Percentiles rank a stretch among this genome's conserved stretches.
phyloP scores from a whole-genome alignment of 37 sponge, comb jelly and placozoan genomes.

The Oscarella lobularis region DNA sequence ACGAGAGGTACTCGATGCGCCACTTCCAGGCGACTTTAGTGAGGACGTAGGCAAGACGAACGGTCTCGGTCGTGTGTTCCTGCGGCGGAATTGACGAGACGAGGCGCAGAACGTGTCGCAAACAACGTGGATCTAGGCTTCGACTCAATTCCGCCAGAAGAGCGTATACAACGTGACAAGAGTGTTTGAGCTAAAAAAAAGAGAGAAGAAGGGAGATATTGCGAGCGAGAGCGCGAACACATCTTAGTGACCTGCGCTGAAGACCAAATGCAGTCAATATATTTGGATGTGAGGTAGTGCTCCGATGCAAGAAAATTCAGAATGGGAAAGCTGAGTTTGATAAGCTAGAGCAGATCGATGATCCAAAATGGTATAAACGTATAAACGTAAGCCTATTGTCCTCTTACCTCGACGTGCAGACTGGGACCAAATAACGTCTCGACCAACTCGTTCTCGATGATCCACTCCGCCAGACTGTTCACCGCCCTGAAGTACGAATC shows the following conservation, averaged over 20 bases:
- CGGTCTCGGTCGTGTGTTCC: neutral
- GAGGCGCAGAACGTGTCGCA: neutral
- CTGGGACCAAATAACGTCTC: neutral
- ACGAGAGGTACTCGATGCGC: no score
- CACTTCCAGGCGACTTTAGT: neutral
- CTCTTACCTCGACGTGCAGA: neutral
- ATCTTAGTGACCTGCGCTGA: neutral
- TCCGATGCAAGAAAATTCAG: neutral
- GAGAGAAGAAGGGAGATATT: neutral
- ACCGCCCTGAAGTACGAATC: neutral
- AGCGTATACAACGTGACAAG: neutral
- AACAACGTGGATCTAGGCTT: neutral
- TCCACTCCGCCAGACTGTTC: neutral
- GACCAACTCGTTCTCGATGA: neutral
- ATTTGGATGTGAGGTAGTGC: neutral
- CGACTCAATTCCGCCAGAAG: neutral
- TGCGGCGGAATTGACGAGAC: neutral
- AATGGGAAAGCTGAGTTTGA: neutral
- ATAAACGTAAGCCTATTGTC: no score
- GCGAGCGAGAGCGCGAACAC: no score
- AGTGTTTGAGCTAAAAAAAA: neutral
- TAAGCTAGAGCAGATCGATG: neutral
- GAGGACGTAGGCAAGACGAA: neutral
- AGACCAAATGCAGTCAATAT: neutral
- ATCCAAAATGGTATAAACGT: no score